phyloP scores from a whole-genome alignment of 2,888 invertebrate species.

The Pogonocherus hispidulus region DNA sequence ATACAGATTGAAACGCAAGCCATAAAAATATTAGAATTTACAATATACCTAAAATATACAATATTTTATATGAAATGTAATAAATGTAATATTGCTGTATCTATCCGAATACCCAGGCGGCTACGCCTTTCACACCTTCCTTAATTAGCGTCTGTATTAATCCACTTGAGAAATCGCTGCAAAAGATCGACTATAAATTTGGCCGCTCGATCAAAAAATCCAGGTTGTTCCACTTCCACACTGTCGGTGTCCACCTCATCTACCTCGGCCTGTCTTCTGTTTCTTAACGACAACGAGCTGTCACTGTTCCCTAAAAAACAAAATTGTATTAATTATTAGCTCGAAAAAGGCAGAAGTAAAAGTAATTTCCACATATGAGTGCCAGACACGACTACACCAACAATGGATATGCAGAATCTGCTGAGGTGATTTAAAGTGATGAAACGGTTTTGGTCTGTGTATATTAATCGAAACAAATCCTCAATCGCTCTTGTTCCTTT shows the following conservation, averaged over 20 bases:
- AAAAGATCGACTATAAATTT: constrained; percentile 67
- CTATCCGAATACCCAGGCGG: constrained; percentile 30
- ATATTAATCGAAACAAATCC: too few species aligned
- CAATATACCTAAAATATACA: too few species aligned
- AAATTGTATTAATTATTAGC: background rate
- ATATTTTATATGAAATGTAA: too few species aligned
- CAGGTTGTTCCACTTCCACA: constrained; percentile 47
- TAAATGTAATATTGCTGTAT: background rate
- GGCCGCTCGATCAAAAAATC: constrained; percentile 67
- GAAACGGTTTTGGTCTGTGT: too few species aligned
- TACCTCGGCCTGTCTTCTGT: constrained; percentile 42
- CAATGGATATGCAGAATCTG: too few species aligned
- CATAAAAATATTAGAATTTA: too few species aligned
- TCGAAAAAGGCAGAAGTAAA: too few species aligned
- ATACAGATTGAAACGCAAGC: too few species aligned
- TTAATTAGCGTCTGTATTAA: constrained; percentile 64
- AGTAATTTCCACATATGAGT: too few species aligned
- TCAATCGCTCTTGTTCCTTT: too few species aligned
- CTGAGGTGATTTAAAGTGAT: too few species aligned
- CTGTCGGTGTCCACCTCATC: constrained; percentile 43
- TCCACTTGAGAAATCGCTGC: constrained; percentile 68
- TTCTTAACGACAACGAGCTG: constrained; percentile 10
- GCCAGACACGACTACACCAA: too few species aligned
- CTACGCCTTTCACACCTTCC: constrained; percentile 40
- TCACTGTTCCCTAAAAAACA: constrained; percentile 1